A percentile compares a stretch with the other conserved stretches of the same genome.
Evolutionary conservation across 1,140 invertebrate species (phyloP).

Genomic region (Eriocheir sinensis): DNA sequence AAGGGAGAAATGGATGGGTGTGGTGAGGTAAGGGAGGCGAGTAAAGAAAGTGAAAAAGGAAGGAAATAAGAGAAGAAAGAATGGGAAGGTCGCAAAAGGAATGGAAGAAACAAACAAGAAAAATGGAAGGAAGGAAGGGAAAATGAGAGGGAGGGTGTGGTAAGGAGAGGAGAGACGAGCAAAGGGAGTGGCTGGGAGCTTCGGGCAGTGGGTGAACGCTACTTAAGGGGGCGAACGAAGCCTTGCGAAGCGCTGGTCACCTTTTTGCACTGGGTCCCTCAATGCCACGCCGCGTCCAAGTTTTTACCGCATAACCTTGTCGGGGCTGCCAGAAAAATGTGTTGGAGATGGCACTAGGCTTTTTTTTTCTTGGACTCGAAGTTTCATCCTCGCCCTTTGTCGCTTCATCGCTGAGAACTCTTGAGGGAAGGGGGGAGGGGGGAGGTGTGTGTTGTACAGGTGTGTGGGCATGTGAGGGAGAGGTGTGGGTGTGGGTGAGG

Average conservation of each 20-base stretch:
- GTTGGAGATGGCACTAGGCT: not conserved
- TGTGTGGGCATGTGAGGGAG: no score
- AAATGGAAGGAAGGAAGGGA: not conserved
- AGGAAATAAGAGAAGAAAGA: no score
- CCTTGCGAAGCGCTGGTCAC: not conserved
- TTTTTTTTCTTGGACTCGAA: not conserved
- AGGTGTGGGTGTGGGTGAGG: no score
- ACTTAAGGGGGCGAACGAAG: not conserved
- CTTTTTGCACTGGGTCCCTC: not conserved
- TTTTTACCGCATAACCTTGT: conserved; percentile 15
- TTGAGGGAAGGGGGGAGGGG: not conserved
- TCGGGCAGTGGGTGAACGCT: no score
- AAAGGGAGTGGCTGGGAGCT: not conserved
- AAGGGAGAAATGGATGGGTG: no score
- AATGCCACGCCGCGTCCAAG: not conserved
- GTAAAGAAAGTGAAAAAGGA: no score
- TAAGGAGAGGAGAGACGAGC: no score
- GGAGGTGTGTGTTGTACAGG: not conserved
- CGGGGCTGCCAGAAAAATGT: not conserved
- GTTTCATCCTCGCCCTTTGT: not conserved
- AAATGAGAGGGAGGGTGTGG: not conserved
- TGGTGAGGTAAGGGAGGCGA: no score
- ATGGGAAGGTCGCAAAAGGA: no score
- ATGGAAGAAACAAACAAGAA: no score
- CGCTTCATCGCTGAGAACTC: not conserved